Conservation (phyloP, 2,888 invertebrate genomes). For the Miltochrista miniata region DNA sequence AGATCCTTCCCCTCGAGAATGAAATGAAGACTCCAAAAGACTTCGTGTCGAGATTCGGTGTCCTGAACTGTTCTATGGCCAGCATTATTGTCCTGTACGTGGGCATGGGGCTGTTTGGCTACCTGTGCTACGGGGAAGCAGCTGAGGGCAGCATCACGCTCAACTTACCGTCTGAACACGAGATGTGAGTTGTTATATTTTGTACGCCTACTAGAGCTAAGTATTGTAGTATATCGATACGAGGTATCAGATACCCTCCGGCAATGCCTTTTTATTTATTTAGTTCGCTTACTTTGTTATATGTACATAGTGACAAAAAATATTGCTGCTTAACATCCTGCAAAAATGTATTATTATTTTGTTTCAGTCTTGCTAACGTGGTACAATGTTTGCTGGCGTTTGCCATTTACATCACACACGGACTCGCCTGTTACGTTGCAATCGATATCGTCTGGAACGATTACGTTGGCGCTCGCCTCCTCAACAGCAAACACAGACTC, state of each 20-base stretch:
- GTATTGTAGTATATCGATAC: too few species aligned
- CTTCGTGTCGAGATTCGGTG: slow-evolving; percentile 92
- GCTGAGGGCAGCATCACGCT: slow-evolving; percentile 93
- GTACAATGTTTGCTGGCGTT: slow-evolving; percentile 89
- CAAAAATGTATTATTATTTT: background rate
- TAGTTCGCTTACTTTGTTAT: too few species aligned
- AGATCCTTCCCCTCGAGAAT: slow-evolving; percentile 97
- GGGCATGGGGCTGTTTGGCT: slow-evolving; percentile 95
- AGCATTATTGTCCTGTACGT: slow-evolving; percentile 93
- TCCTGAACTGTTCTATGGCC: slow-evolving; percentile 93
- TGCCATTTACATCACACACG: slow-evolving; percentile 96
- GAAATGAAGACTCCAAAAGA: slow-evolving; percentile 94
- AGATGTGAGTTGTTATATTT: slow-evolving; percentile 81
- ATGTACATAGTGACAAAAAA: too few species aligned
- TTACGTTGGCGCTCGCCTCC: slow-evolving; percentile 83
- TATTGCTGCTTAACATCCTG: background rate
- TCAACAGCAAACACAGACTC: slow-evolving; percentile 83
- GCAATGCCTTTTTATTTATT: too few species aligned
- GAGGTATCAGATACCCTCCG: too few species aligned
- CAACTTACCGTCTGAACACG: slow-evolving; percentile 86
- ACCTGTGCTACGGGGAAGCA: slow-evolving; percentile 90
- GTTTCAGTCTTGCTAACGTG: slow-evolving; percentile 86
- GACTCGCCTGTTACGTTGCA: slow-evolving; percentile 97
- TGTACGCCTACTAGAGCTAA: too few species aligned
- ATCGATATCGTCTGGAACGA: slow-evolving; percentile 96